phyloP scores from a whole-genome alignment of 2,888 invertebrate genomes.

The Drosophila mimica region DNA sequence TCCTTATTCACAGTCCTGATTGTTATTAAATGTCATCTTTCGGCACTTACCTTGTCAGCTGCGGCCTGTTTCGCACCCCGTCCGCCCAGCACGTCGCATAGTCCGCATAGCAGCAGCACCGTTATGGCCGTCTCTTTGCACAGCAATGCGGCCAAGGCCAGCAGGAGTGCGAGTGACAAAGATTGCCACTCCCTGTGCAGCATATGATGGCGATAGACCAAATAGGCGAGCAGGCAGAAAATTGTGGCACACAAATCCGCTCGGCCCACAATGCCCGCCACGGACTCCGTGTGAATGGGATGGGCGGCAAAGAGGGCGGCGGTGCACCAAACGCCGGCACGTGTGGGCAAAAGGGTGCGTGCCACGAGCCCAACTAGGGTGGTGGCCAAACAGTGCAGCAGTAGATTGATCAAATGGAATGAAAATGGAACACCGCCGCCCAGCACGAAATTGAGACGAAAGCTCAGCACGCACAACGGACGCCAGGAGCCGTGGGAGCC shows the following conservation, averaged over 20 bases:
- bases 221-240: slow-evolving; percentile 95
- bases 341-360: slow-evolving; percentile 88
- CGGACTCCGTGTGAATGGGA: slow-evolving; percentile 98
- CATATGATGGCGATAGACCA: slow-evolving; percentile 88
- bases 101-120: slow-evolving; percentile 94
- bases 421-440: slow-evolving; percentile 88
- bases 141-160: slow-evolving; percentile 93
- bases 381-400: slow-evolving; percentile 94
- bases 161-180: slow-evolving; percentile 87
- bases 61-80: slow-evolving; percentile 35
- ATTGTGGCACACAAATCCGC: slow-evolving; percentile 97
- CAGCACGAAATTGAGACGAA: slow-evolving; percentile 92
- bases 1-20: background rate
- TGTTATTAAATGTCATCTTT: background rate
- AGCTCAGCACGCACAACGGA: slow-evolving; percentile 95
- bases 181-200: slow-evolving; percentile 53
- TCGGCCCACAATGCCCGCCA: slow-evolving; percentile 97
- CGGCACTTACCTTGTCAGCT: slow-evolving; percentile 86
- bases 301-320: slow-evolving; percentile 96
- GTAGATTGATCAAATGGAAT: slow-evolving; percentile 93
- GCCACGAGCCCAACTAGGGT: slow-evolving; percentile 92
- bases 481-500: slow-evolving; percentile 99
- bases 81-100: slow-evolving; percentile 92
- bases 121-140: slow-evolving; percentile 98
- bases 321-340: slow-evolving; percentile 89